These are phyloP conservation scores for Harmothoe impar DNA, from an alignment of 2,888 invertebrate genomes.

Conservation along the genomic window DNA sequence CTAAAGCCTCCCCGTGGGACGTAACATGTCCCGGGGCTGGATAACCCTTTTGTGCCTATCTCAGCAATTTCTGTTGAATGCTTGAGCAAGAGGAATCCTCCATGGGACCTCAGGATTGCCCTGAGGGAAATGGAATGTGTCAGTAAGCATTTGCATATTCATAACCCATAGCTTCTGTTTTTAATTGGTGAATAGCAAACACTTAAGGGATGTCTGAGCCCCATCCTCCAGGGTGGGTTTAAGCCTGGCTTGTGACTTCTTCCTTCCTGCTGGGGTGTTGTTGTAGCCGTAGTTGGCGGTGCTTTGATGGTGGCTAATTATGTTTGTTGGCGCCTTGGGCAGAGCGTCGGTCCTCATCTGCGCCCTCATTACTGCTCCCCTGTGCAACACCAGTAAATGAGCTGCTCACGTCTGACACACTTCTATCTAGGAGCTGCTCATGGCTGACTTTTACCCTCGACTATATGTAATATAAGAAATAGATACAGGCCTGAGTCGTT, in stretches of 20 bases:
- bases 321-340: constrained; percentile 15
- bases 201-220: background rate
- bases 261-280: background rate
- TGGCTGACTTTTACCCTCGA: too few species aligned
- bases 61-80: too few species aligned
- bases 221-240: too few species aligned
- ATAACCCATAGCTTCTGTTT: background rate
- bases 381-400: too few species aligned
- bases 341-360: background rate
- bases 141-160: background rate
- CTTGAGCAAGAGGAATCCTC: too few species aligned
- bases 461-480: too few species aligned
- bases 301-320: constrained; percentile 12
- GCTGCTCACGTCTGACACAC: too few species aligned
- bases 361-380: background rate
- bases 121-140: background rate
- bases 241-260: background rate
- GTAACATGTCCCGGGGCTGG: background rate
- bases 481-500: too few species aligned
- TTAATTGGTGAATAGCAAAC: background rate
- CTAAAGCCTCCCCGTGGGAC: background rate
- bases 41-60: background rate
- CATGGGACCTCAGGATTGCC: too few species aligned
- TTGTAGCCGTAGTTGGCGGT: background rate
- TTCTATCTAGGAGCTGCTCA: too few species aligned